phyloP scores from a whole-genome alignment of 2,888 invertebrate genomes.

The Thymelicus lineola region DNA sequence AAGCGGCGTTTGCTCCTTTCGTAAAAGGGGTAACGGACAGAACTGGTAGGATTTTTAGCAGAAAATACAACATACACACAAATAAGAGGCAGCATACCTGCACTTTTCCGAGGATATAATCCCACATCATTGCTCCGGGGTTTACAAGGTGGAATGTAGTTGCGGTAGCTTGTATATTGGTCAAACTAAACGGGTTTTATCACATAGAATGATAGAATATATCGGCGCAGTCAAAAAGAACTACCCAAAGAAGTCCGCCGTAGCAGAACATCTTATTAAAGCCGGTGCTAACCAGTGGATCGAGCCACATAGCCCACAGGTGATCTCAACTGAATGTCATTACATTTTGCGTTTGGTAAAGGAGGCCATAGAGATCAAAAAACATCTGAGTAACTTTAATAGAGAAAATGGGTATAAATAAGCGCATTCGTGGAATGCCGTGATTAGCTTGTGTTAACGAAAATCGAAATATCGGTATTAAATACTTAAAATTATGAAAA shows the following conservation, averaged over 20 bases:
- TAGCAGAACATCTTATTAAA: not conserved
- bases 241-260: not conserved
- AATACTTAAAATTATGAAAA: too few species aligned
- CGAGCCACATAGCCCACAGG: not conserved
- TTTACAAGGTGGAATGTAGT: not conserved
- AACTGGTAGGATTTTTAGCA: too few species aligned
- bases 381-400: too few species aligned
- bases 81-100: not conserved
- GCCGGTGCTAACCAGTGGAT: constrained; percentile 7
- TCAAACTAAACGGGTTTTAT: not conserved
- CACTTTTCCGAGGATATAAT: not conserved
- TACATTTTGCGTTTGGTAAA: too few species aligned
- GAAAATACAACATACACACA: not conserved
- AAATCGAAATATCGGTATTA: too few species aligned
- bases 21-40: too few species aligned
- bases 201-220: not conserved
- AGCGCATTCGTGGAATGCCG: too few species aligned
- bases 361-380: too few species aligned
- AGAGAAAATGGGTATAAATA: too few species aligned
- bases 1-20: too few species aligned
- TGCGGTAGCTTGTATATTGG: not conserved
- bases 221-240: constrained; percentile 1
- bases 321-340: too few species aligned
- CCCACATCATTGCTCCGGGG: not conserved
- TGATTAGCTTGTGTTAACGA: too few species aligned